Conservation (phyloP, 2,888 invertebrate genomes). For the Morpho deidamia region DNA sequence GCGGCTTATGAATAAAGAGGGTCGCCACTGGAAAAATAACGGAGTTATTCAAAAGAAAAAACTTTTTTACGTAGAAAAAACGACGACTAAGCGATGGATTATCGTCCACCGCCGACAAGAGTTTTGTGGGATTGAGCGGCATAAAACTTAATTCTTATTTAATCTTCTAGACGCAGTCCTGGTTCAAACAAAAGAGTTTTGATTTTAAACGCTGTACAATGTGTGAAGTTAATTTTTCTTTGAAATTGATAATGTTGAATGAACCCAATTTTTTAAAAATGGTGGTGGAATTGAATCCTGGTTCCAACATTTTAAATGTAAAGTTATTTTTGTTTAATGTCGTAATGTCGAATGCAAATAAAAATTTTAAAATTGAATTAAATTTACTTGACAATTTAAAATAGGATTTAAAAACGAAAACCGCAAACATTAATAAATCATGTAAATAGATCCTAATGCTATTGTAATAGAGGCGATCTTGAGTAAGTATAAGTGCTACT, state of each 20-base stretch:
- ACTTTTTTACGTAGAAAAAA: slow-evolving; percentile 62
- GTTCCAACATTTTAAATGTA: too few relatives aligned
- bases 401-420: too few relatives aligned
- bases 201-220: background rate
- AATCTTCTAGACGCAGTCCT: slow-evolving; percentile 20
- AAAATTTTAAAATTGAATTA: too few relatives aligned
- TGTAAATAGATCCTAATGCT: too few relatives aligned
- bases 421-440: too few relatives aligned
- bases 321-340: too few relatives aligned
- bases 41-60: slow-evolving; percentile 66
- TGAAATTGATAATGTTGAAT: background rate
- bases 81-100: slow-evolving; percentile 65
- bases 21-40: slow-evolving; percentile 58
- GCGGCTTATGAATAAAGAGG: slow-evolving; percentile 75
- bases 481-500: too few relatives aligned
- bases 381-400: too few relatives aligned
- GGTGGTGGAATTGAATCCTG: too few relatives aligned
- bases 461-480: too few relatives aligned
- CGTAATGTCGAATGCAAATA: too few relatives aligned
- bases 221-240: background rate
- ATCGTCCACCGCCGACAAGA: slow-evolving; percentile 65
- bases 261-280: too few relatives aligned
- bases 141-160: slow-evolving; percentile 31
- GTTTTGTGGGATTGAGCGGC: slow-evolving; percentile 51
- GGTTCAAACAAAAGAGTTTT: slow-evolving; percentile 11